Evolutionary conservation across 1,140 invertebrate species (phyloP), one percentile per base, ranked within the genome.

Genomic region (Brachionus paranguensis): DNA sequence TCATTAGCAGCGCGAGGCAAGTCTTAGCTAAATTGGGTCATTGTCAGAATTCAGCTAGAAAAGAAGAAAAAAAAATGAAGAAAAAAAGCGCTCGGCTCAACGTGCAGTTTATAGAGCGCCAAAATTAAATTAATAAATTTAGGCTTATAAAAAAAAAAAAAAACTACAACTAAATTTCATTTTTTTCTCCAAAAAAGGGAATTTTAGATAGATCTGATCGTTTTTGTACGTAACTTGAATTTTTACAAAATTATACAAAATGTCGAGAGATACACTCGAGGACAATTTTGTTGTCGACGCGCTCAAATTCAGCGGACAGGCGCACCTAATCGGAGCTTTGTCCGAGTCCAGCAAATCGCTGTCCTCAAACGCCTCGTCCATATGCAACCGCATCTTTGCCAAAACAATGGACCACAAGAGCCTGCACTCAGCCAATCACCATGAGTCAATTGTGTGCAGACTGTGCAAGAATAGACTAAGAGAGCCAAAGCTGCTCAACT

Each of bases 401-500:
- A 17, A 60, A n/a, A 24, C 24, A 37, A 12, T 55, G 10, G 17
- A 33, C 33, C 33, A 37, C 10, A 50, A 55, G 53, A 60, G 41
- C 14, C 50, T 79, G 14, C 17, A 79, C 24, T 14, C 20, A 1
- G 0, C 45, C 27, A 53, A 81, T 85, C 17, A 88, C 86, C 84
- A 86, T 85, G 78, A 85, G 60, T 72, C 68, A 86, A 11, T 60
- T 86, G 65, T 53, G 84, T 91, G 90, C 85, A 74, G 72, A 37
- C 78, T 88, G 55, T 93, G 89, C 87, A 92, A 92, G 85, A 92
- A 92, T 87, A 93, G 93, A 86, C 90, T 94, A 85, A 92, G 91
- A 86, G 92, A 92, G 86, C 95, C 95, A 47, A 92, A 94, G 85
- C 92, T 97, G 55, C 91, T 97, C 85, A 93, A 93, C 85, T 97